Percentiles rank a stretch among this genome's conserved stretches.
Conservation (phyloP, 1,140 invertebrate species). For the Aphidius ervi region DNA sequence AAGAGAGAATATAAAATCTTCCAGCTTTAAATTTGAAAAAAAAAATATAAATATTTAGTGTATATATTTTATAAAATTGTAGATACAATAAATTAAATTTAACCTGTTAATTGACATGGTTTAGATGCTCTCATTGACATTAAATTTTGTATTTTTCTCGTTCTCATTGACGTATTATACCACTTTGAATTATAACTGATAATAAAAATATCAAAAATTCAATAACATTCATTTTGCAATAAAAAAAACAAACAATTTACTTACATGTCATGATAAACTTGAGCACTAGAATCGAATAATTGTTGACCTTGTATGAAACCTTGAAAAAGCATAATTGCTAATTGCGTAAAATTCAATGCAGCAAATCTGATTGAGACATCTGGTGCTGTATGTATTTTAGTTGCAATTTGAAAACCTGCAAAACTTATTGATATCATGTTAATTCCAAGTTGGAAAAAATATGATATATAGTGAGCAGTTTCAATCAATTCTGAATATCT, state of each 20-base stretch:
- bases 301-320: slow-evolving; percentile 21
- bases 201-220: too few species aligned
- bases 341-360: slow-evolving; percentile 9
- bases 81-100: too few species aligned
- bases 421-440: slow-evolving; percentile 34
- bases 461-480: slow-evolving; percentile 25
- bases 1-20: too few species aligned
- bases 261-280: slow-evolving; percentile 20
- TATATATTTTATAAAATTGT: too few species aligned
- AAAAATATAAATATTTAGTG: too few species aligned
- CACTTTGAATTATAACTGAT: too few species aligned
- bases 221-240: too few species aligned
- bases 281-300: slow-evolving; percentile 22
- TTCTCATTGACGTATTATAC: too few species aligned
- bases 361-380: slow-evolving; percentile 19
- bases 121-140: too few species aligned
- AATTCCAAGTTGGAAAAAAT: slow-evolving; percentile 31
- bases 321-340: slow-evolving; percentile 23
- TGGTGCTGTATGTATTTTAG: slow-evolving; percentile 12
- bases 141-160: too few species aligned
- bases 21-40: too few species aligned
- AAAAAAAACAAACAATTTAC: neutral
- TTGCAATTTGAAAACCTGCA: slow-evolving; percentile 30
- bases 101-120: too few species aligned
- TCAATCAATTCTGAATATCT: slow-evolving; percentile 29